Evolutionary conservation across 92 coral and sea anemone species (phyloP), one percentile per base, ranked within the genome.

Genomic region (Palythoa heliodiscus): DNA sequence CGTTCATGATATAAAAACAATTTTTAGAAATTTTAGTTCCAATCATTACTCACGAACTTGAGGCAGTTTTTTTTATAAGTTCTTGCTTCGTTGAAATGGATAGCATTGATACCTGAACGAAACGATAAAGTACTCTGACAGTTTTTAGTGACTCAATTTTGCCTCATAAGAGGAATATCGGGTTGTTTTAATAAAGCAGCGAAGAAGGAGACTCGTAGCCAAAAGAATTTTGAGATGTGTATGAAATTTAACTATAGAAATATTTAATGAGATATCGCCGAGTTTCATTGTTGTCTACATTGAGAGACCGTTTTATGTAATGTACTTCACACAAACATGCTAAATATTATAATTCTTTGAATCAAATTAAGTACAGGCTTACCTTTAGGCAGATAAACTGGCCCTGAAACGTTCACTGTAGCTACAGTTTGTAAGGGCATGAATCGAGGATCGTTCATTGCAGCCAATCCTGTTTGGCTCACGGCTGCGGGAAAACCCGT

Each of bases 311-410:
- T 43, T 80, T 67, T 66, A 66, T 23, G 23, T 25, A 17, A 25
- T 50, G 24, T 11, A 64, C 55, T 67, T 80, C 73, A 25, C 84
- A 80, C 4, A 47, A 48, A 2, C 57, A 25, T 53, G 52, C 25
- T 53, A 71, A 52, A 83, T n/a, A n/a, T n/a, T n/a, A n/a, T 54
- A 23, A 48, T 70, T 71, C 58, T 22, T 29, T 25, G 29, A n/a
- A 24, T 50, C 4, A 29, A 29, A 37, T 50, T 1, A 52, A 54
- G 25, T 52, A 85, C 24, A 20, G 72, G 75, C 92, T 91, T 86
- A 91, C 97, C 86, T 92, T 92, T 94, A n/a, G 98, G 92, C 7
- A 94, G 92, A 76, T 84, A 94, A 0, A 92, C 98, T 1, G 98
- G 93, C 3, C 93, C 88, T 9, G 95, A 90, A 1, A 94, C 90